Conservation (phyloP, 1,140 invertebrate species). For the Drosophila ironensis region DNA sequence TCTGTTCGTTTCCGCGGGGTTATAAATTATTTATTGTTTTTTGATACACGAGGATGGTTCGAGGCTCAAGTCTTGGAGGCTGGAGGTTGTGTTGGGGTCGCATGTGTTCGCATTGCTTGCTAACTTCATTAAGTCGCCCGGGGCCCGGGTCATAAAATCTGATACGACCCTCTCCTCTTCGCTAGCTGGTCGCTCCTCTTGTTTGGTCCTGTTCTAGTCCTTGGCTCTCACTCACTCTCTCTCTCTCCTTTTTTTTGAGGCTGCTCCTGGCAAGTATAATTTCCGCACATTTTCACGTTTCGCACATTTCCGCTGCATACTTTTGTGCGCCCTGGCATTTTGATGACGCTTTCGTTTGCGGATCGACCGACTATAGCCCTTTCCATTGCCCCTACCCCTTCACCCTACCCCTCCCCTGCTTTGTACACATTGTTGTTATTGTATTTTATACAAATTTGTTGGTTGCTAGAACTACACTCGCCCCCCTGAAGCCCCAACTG, state of each 20-base stretch:
- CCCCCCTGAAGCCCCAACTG: slow-evolving; percentile 12
- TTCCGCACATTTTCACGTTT: slow-evolving; percentile 78
- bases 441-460: slow-evolving; percentile 74
- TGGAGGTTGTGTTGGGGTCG: slow-evolving; percentile 18
- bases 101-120: slow-evolving; percentile 45
- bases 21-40: slow-evolving; percentile 75
- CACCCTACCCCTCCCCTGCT: not conserved
- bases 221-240: not conserved
- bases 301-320: slow-evolving; percentile 76
- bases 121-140: slow-evolving; percentile 67
- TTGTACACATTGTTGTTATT: slow-evolving; percentile 29
- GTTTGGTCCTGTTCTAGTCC: not conserved
- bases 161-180: slow-evolving; percentile 31
- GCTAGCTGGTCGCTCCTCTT: not conserved
- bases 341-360: slow-evolving; percentile 52
- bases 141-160: slow-evolving; percentile 65
- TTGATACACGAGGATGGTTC: slow-evolving; percentile 45
- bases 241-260: slow-evolving; percentile 8
- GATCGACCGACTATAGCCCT: slow-evolving; percentile 10
- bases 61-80: slow-evolving; percentile 4
- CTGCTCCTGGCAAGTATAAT: slow-evolving; percentile 60
- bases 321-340: slow-evolving; percentile 70
- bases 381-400: not conserved
- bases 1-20: slow-evolving; percentile 12
- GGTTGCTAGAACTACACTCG: slow-evolving; percentile 40